A percentile compares a stretch with the other conserved stretches of the same genome.
These are phyloP conservation scores for Leptinotarsa defecta DNA, from an alignment of 1,140 invertebrate species.

Conservation along the genomic window DNA sequence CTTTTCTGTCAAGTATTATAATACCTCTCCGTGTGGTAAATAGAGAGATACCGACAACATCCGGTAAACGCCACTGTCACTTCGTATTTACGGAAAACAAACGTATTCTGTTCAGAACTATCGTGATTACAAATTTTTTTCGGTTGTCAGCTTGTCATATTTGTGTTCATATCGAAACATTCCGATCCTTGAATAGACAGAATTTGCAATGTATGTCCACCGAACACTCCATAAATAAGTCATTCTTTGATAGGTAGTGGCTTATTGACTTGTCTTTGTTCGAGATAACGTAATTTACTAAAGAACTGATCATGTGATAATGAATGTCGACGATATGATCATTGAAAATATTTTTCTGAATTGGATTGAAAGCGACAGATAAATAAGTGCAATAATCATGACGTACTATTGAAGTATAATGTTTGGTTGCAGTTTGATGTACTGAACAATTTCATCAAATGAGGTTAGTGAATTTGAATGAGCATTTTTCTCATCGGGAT, in stretches of 20 bases:
- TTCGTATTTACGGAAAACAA: background rate
- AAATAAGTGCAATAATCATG: too few relatives aligned
- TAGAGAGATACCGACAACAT: too few relatives aligned
- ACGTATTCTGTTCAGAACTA: background rate
- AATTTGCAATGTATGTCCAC: background rate
- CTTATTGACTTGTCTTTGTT: background rate
- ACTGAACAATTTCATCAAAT: too few relatives aligned
- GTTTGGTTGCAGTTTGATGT: too few relatives aligned
- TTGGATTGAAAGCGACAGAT: too few relatives aligned
- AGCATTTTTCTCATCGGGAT: too few relatives aligned
- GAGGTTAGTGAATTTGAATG: too few relatives aligned
- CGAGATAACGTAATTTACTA: background rate
- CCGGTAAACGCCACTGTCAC: background rate
- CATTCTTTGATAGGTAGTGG: background rate
- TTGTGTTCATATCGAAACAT: background rate
- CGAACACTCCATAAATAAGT: constrained; percentile 2
- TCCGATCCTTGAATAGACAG: background rate
- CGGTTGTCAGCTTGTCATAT: background rate
- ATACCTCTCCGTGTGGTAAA: too few relatives aligned
- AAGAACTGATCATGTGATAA: background rate
- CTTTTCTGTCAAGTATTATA: too few relatives aligned
- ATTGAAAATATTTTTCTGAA: too few relatives aligned
- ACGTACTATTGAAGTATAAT: too few relatives aligned
- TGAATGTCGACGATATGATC: too few relatives aligned
- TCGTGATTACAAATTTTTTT: background rate